Percentiles rank a stretch among this genome's conserved stretches.
Evolutionary conservation across 1,140 invertebrate genomes (phyloP).

Genomic region (Caenorhabditis briggsae): DNA sequence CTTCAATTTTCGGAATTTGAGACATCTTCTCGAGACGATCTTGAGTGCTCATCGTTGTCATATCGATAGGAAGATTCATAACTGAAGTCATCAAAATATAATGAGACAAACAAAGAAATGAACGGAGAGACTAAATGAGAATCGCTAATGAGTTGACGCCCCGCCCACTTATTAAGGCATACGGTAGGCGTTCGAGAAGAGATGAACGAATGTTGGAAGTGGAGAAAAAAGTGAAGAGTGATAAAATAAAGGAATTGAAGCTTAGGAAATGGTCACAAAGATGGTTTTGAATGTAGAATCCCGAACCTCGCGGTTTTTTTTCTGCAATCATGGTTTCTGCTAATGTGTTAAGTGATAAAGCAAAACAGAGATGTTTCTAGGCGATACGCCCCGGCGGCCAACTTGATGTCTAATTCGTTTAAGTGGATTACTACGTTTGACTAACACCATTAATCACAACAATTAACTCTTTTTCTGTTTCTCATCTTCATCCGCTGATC

Average conservation of each 20-base stretch:
- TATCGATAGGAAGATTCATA: slow-evolving; percentile 42
- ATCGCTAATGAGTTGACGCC: slow-evolving; percentile 1
- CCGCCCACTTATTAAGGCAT: slow-evolving; percentile 11
- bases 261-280: background rate
- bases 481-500: background rate
- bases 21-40: slow-evolving; percentile 51
- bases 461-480: slow-evolving; percentile 22
- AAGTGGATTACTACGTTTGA: slow-evolving; percentile 52
- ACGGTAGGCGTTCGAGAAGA: slow-evolving; percentile 19
- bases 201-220: background rate
- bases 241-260: background rate
- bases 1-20: slow-evolving; percentile 21
- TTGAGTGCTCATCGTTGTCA: slow-evolving; percentile 39
- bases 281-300: background rate
- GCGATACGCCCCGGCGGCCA: slow-evolving; percentile 35
- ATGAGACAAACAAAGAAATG: slow-evolving; percentile 1
- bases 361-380: slow-evolving; percentile 44
- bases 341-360: slow-evolving; percentile 55
- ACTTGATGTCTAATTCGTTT: slow-evolving; percentile 50
- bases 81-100: slow-evolving; percentile 12
- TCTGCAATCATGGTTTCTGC: slow-evolving; percentile 37
- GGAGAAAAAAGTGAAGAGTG: background rate
- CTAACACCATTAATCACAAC: slow-evolving; percentile 53
- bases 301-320: background rate
- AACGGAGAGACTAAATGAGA: slow-evolving; percentile 6